phyloP scores from a whole-genome alignment of 2,888 invertebrate genomes.

The Tinea trinotella region DNA sequence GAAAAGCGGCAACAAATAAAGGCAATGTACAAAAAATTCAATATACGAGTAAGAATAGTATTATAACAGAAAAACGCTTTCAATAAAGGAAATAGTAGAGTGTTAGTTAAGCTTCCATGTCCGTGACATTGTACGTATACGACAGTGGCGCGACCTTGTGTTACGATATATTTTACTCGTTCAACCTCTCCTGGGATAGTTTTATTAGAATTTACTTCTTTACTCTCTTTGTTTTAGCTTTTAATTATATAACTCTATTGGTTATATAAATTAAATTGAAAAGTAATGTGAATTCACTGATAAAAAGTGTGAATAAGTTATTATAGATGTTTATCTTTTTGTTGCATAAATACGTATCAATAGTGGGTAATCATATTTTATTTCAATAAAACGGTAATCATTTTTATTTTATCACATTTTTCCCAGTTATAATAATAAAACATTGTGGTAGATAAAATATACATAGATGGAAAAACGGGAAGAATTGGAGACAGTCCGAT shows the following conservation, averaged over 20 bases:
- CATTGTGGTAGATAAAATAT: too few relatives aligned
- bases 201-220: not conserved
- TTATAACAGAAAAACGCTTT: not conserved
- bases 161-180: not conserved
- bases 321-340: too few relatives aligned
- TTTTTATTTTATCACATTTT: too few relatives aligned
- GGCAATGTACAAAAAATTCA: not conserved
- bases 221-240: not conserved
- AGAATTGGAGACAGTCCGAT: not conserved
- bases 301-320: too few relatives aligned
- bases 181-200: not conserved
- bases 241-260: not conserved
- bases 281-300: too few relatives aligned
- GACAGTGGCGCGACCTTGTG: not conserved
- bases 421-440: too few relatives aligned
- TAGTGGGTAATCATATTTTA: too few relatives aligned
- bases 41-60: not conserved
- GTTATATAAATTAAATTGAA: not conserved
- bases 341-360: too few relatives aligned
- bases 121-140: not conserved
- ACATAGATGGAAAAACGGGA: too few relatives aligned
- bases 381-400: too few relatives aligned
- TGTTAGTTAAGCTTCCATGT: not conserved
- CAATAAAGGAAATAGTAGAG: not conserved
- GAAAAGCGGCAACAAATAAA: not conserved